Percentiles rank a stretch among this genome's conserved stretches.
These are phyloP conservation scores for Nesoenas mayeri DNA, from an alignment of 2,113 vertebrate species.

Conservation along the genomic window DNA sequence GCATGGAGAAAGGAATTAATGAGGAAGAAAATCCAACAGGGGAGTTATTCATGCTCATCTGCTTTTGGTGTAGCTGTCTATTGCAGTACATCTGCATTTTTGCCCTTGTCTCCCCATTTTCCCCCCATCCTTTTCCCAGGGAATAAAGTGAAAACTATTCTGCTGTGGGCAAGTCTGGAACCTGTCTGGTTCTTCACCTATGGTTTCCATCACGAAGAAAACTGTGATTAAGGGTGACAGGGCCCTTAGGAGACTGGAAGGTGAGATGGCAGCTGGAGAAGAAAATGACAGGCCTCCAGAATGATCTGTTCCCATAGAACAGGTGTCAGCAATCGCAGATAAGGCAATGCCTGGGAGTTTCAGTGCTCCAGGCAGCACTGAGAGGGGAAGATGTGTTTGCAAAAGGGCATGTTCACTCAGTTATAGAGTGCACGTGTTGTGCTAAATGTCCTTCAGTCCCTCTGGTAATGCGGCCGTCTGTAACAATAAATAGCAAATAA, in stretches of 20 bases:
- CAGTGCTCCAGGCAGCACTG: slow-evolving; percentile 13
- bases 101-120: background rate
- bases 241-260: slow-evolving; percentile 39
- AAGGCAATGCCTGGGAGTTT: background rate
- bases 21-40: background rate
- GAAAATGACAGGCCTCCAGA: slow-evolving; percentile 47
- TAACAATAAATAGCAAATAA: slow-evolving; percentile 60
- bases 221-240: slow-evolving; percentile 39
- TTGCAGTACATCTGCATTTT: background rate
- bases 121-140: background rate
- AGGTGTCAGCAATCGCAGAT: background rate
- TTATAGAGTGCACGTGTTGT: slow-evolving; percentile 32
- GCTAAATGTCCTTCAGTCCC: slow-evolving; percentile 55
- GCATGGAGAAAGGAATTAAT: background rate
- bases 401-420: slow-evolving; percentile 42
- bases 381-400: slow-evolving; percentile 46
- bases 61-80: background rate
- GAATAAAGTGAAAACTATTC: slow-evolving; percentile 9
- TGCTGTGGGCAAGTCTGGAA: slow-evolving; percentile 46
- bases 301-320: background rate
- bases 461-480: slow-evolving; percentile 23
- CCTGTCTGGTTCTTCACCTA: slow-evolving; percentile 36
- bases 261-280: slow-evolving; percentile 46
- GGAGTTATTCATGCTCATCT: background rate
- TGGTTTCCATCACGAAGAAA: slow-evolving; percentile 20